Conservation (phyloP, 2,888 invertebrate species). For the Penaeus monodon region DNA sequence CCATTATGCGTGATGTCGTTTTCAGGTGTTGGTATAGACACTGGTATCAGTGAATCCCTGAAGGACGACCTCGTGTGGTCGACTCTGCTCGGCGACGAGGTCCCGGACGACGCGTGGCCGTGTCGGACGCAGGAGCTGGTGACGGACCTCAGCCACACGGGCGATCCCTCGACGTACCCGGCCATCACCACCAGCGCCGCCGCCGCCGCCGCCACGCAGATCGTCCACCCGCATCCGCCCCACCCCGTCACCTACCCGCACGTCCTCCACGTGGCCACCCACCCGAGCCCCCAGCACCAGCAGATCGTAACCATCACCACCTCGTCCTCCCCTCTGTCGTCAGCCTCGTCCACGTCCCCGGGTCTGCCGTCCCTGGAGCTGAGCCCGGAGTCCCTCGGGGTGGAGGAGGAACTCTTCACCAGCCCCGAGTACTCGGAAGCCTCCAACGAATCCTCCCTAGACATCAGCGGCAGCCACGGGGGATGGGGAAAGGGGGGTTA, state of each 20-base stretch:
- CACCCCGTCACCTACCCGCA: conserved; percentile 1
- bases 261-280: conserved; percentile 10
- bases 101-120: conserved; percentile 58
- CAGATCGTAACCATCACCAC: conserved; percentile 49
- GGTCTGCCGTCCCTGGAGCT: conserved; percentile 60
- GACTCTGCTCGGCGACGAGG: conserved; percentile 54
- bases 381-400: conserved; percentile 63
- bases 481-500: conserved; percentile 51
- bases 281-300: conserved; percentile 25
- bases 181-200: conserved; percentile 43
- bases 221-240: conserved; percentile 14
- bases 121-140: conserved; percentile 62
- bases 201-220: conserved; percentile 7
- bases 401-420: conserved; percentile 64
- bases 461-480: conserved; percentile 36
- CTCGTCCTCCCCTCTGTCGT: neutral
- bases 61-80: conserved; percentile 62
- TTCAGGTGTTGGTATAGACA: conserved; percentile 46
- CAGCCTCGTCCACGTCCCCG: conserved; percentile 21
- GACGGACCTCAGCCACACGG: conserved; percentile 62
- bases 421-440: conserved; percentile 64
- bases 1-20: neutral
- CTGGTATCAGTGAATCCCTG: conserved; percentile 31
- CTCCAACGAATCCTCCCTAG: conserved; percentile 62
- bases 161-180: conserved; percentile 64